Percentiles rank a stretch among this genome's conserved stretches.
These are phyloP conservation scores for Cantharis nigra DNA, from an alignment of 2,888 invertebrate species.

Conservation along the genomic window DNA sequence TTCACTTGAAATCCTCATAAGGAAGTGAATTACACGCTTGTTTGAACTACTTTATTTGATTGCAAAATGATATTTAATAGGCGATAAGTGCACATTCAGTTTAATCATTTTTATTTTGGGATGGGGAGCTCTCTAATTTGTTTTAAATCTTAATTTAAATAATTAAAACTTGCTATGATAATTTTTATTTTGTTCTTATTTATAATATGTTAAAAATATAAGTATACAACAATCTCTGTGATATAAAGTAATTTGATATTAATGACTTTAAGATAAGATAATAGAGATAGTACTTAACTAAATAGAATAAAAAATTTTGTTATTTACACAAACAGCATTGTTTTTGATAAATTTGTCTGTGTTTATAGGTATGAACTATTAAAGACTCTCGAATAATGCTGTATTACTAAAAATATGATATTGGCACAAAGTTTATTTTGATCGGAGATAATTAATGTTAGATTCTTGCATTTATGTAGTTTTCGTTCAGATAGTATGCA, in stretches of 20 bases:
- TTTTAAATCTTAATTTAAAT: too few species aligned
- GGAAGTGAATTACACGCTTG: neutral
- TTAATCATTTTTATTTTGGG: neutral
- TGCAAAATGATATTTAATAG: neutral
- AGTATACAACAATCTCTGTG: too few species aligned
- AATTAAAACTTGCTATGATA: too few species aligned
- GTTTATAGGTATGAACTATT: neutral
- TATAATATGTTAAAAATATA: too few species aligned
- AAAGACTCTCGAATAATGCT: neutral
- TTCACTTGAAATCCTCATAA: neutral
- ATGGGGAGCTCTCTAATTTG: neutral
- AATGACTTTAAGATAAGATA: neutral
- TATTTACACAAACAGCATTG: neutral
- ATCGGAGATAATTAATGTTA: too few species aligned
- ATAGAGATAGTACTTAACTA: neutral
- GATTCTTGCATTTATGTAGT: too few species aligned
- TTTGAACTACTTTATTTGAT: neutral
- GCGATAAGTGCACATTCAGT: neutral
- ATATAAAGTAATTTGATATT: neutral
- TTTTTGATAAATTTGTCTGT: neutral
- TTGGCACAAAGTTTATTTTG: neutral
- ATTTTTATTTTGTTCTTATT: too few species aligned
- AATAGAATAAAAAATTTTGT: neutral
- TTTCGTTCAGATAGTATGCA: neutral
- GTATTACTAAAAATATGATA: neutral